phyloP scores from a whole-genome alignment of 2,888 invertebrate genomes.

The Acanthosepion lycidas region DNA sequence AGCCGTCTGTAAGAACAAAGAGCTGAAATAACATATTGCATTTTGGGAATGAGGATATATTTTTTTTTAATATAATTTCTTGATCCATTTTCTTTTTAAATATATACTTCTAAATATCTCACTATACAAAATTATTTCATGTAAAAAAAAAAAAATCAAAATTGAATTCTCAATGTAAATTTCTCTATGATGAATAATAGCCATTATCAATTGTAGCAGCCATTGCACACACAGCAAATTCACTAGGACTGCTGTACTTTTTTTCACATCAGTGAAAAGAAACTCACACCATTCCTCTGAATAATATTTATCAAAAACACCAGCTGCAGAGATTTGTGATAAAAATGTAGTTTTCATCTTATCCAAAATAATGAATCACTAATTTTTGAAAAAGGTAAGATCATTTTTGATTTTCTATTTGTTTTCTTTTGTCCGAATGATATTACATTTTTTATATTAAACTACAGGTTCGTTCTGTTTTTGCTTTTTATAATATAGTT shows the following conservation, averaged over 20 bases:
- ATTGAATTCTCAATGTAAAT: neutral
- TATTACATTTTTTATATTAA: neutral
- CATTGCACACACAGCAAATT: slow-evolving; percentile 8
- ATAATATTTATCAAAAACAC: neutral
- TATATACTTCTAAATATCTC: neutral
- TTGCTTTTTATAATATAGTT: neutral
- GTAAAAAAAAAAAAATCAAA: neutral
- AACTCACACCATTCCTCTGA: neutral
- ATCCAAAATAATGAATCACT: neutral
- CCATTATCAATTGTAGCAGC: slow-evolving; percentile 33
- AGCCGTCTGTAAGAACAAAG: neutral
- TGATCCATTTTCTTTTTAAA: neutral
- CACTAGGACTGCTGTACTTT: slow-evolving; percentile 33
- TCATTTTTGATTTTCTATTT: neutral
- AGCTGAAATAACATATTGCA: neutral
- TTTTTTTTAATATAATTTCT: neutral
- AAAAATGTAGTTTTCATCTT: neutral
- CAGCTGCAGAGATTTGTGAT: neutral
- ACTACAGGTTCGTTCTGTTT: neutral
- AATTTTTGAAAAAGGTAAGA: neutral
- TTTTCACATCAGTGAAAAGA: neutral
- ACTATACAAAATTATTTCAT: neutral
- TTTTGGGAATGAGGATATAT: neutral
- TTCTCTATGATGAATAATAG: neutral
- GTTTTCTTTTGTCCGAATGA: neutral